These are phyloP conservation scores for Ctenopoma kingsleyae DNA, from an alignment of 2,797 vertebrate genomes.

Conservation along the genomic window DNA sequence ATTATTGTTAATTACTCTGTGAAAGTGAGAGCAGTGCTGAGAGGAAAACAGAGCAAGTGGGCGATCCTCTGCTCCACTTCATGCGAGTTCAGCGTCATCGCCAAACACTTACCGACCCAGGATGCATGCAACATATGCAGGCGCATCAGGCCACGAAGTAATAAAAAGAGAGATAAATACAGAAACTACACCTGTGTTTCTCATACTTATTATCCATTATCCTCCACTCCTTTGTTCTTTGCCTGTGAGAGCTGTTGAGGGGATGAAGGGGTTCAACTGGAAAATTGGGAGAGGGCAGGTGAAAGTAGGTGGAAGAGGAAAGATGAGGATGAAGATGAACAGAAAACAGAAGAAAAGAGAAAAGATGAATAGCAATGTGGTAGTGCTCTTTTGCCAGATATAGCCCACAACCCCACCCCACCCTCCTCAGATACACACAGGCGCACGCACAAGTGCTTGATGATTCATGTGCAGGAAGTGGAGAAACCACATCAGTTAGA, in stretches of 20 bases:
- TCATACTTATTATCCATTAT: slow-evolving; percentile 53
- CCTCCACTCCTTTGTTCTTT: slow-evolving; percentile 54
- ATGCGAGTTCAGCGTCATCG: slow-evolving; percentile 40
- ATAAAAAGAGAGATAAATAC: slow-evolving; percentile 39
- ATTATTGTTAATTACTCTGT: slow-evolving; percentile 81
- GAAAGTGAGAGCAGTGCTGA: slow-evolving; percentile 71
- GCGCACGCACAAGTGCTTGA: not conserved
- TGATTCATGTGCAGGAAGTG: slow-evolving; percentile 13
- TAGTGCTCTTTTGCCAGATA: slow-evolving; percentile 12
- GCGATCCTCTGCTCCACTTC: slow-evolving; percentile 55
- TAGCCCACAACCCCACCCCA: slow-evolving; percentile 1
- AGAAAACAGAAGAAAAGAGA: slow-evolving; percentile 30
- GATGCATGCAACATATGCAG: slow-evolving; percentile 36
- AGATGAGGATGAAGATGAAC: slow-evolving; percentile 40
- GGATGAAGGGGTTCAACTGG: slow-evolving; percentile 62
- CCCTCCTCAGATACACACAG: not conserved
- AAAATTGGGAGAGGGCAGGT: slow-evolving; percentile 34
- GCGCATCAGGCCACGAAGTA: slow-evolving; percentile 35
- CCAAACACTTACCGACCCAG: slow-evolving; percentile 48
- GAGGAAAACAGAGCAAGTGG: slow-evolving; percentile 67
- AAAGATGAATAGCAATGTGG: slow-evolving; percentile 36
- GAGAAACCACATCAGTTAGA: slow-evolving; percentile 18
- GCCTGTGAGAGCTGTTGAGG: slow-evolving; percentile 51
- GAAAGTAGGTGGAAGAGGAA: slow-evolving; percentile 42
- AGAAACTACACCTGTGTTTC: slow-evolving; percentile 55